phyloP scores from a whole-genome alignment of 2,888 invertebrate genomes.

The Phalera bucephala region DNA sequence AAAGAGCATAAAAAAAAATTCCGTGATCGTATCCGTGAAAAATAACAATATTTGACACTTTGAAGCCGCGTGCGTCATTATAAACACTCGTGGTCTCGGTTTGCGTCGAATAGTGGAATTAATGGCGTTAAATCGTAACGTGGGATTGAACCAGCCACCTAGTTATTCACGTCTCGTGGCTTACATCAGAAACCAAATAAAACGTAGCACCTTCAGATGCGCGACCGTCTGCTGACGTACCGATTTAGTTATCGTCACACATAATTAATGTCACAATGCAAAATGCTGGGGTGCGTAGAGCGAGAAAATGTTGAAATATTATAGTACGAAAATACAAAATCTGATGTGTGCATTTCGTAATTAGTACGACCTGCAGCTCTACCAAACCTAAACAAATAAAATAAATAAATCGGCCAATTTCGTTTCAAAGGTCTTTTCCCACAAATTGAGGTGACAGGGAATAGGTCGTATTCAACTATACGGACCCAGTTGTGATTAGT shows the following conservation, averaged over 20 bases:
- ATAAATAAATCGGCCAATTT: too few species aligned
- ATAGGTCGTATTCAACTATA: too few species aligned
- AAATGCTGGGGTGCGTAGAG: too few species aligned
- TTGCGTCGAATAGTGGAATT: slow-evolving; percentile 20
- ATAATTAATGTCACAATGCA: background rate
- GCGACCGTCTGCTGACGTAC: slow-evolving; percentile 10
- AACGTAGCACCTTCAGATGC: slow-evolving; percentile 9
- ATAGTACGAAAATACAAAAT: too few species aligned
- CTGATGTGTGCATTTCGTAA: too few species aligned
- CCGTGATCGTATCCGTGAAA: too few species aligned
- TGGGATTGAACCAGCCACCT: background rate
- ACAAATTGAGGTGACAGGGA: too few species aligned
- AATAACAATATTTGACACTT: slow-evolving; percentile 38
- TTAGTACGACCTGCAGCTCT: too few species aligned
- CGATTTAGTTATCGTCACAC: slow-evolving; percentile 3
- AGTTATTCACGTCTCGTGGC: slow-evolving; percentile 7
- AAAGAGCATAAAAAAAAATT: slow-evolving; percentile 21
- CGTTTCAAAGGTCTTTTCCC: too few species aligned
- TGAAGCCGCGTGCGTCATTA: slow-evolving; percentile 38
- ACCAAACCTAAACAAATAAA: too few species aligned
- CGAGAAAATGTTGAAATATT: too few species aligned
- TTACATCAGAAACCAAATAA: slow-evolving; percentile 10
- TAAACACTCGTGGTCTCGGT: slow-evolving; percentile 13
- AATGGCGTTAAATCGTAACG: slow-evolving; percentile 26
- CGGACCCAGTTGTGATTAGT: too few species aligned